phyloP scores from a whole-genome alignment of 2,888 invertebrate species.

The Lasioglossum zephyrum region DNA sequence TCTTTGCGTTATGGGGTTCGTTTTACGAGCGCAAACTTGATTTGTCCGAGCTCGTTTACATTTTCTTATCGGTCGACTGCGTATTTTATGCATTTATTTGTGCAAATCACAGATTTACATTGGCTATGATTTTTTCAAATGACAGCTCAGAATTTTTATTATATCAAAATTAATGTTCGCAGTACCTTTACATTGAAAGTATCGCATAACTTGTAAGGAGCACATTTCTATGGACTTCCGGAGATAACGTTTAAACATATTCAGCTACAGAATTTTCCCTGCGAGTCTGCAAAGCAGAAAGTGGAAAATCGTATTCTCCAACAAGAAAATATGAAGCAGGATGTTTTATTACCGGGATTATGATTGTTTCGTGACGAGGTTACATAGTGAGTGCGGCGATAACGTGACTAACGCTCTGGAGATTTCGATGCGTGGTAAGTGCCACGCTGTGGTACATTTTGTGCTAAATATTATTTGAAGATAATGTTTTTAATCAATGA shows the following conservation, averaged over 20 bases:
- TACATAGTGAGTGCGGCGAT: not conserved
- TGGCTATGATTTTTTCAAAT: not conserved
- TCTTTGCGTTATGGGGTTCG: not conserved
- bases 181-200: not conserved
- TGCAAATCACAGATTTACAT: too few relatives aligned
- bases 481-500: not conserved
- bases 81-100: not conserved
- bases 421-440: slow-evolving; percentile 6
- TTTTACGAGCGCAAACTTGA: not conserved
- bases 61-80: not conserved
- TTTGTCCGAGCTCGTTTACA: not conserved
- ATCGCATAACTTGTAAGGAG: not conserved
- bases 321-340: not conserved
- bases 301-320: not conserved
- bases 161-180: not conserved
- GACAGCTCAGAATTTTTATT: not conserved
- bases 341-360: not conserved
- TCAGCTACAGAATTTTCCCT: not conserved
- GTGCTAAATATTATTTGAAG: not conserved
- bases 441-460: not conserved
- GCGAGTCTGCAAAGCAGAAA: not conserved
- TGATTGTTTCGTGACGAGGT: not conserved
- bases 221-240: not conserved
- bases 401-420: not conserved
- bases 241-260: not conserved